phyloP scores from a whole-genome alignment of 2,113 vertebrate genomes.

The Hipposideros armiger region DNA sequence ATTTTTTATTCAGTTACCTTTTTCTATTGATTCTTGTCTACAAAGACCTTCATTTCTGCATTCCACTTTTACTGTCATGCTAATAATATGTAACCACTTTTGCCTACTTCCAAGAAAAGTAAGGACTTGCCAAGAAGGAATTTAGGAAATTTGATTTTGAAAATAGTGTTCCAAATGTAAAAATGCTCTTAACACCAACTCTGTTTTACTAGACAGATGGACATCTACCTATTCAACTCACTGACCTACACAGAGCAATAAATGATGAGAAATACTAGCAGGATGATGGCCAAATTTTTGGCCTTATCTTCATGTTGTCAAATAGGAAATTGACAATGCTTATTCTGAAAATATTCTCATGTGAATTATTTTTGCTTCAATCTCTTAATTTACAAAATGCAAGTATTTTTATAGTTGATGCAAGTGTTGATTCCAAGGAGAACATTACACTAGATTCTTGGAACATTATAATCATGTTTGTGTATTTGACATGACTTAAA shows the following conservation, averaged over 20 bases:
- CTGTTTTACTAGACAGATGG: conserved; percentile 45
- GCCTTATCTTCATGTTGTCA: background rate
- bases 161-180: conserved; percentile 27
- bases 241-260: background rate
- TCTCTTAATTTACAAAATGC: conserved; percentile 11
- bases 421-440: background rate
- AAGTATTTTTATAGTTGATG: conserved; percentile 40
- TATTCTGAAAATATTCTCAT: conserved; percentile 23
- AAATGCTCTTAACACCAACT: background rate
- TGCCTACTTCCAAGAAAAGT: conserved; percentile 46
- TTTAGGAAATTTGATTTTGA: conserved; percentile 63
- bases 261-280: background rate
- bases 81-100: conserved; percentile 20
- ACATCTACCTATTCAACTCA: background rate
- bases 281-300: background rate
- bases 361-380: background rate
- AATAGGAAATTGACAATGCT: background rate
- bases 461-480: conserved; percentile 42
- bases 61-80: background rate
- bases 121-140: background rate
- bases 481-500: conserved; percentile 49
- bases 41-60: conserved; percentile 39
- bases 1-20: conserved; percentile 6
- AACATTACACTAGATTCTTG: background rate
- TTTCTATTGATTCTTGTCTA: conserved; percentile 58